Evolutionary conservation across 2,888 invertebrate species (phyloP), one percentile per base, ranked within the genome.

Genomic region (Poecilus cupreus): DNA sequence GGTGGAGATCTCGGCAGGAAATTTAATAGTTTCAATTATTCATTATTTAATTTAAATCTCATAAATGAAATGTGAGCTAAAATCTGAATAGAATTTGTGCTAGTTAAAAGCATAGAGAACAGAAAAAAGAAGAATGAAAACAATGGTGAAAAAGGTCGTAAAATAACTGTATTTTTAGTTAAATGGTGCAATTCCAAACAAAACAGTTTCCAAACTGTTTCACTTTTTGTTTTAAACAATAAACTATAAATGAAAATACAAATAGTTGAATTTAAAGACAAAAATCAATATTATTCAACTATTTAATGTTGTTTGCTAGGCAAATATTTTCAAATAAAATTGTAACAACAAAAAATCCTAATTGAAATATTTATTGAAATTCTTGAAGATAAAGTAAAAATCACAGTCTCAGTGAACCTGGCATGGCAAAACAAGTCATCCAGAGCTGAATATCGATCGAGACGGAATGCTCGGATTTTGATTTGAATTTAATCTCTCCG

Each of bases 401-500:
- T 64, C 16, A 37, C 6, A 60, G 60, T 60, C 16, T 64, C 6
- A 60, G 60, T 60, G 11, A 26, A 32, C 60, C 26, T 32, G 60
- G 60, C 13, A 26, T 60, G 37, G 32, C n/a, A 39, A 68, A 68
- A 68, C 32, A 37, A 68, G 64, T 68, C 64, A 68, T 37, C 18
- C n/a, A 37, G 13, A 68, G 37, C 64, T 10, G 37, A 51, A 13
- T 10, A 68, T 68, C 37, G 64, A 68, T 68, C 37, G 8, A 18
- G 64, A 18, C 16, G 64, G 64, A 68, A 68, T 68, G 64, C 37
- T 6, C 32, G 64, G 64, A 68, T 72, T 72, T 72, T 72, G 72
- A 72, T 72, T 72, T 72, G 72, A 72, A 72, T 72, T 72, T 72
- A 72, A 72, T 72, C 72, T 72, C 46, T 24, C 8, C 6, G 37